Evolutionary conservation across 2,113 vertebrate genomes (phyloP).

Genomic region (Ceuthmochares aereus): DNA sequence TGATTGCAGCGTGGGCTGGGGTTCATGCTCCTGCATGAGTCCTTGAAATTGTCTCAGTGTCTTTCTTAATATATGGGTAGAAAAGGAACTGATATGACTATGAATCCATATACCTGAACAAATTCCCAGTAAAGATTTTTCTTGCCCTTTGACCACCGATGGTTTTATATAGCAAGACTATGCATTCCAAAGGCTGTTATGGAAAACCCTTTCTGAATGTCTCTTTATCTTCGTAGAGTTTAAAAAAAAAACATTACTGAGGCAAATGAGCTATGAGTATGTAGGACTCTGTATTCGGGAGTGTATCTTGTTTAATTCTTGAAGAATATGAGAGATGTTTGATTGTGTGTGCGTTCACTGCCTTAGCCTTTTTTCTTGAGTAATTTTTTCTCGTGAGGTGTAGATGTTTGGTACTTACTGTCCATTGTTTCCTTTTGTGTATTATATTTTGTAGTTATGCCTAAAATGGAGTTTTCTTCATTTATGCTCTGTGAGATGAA

Average conservation of each 20-base stretch:
- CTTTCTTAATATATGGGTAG: not conserved
- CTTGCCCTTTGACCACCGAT: not conserved
- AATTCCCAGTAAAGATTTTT: not conserved
- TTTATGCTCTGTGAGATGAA: not conserved
- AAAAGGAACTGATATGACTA: not conserved
- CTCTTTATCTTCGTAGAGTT: not conserved
- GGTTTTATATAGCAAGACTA: not conserved
- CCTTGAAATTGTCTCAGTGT: not conserved
- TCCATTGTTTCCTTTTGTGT: not conserved
- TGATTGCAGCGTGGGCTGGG: not conserved
- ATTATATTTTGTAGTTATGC: not conserved
- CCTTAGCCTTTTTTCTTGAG: not conserved
- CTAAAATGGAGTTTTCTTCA: not conserved
- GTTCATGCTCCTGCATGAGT: not conserved
- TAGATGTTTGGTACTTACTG: not conserved
- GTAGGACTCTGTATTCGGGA: not conserved
- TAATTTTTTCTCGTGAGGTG: not conserved
- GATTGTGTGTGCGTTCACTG: not conserved
- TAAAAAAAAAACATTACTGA: fast-evolving
- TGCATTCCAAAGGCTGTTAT: not conserved
- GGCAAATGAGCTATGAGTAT: not conserved
- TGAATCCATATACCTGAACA: not conserved
- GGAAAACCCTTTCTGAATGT: not conserved
- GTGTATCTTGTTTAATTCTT: not conserved
- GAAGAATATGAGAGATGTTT: not conserved